Evolutionary conservation across 2,797 vertebrate species (phyloP).

Genomic region (Geotria australis): DNA sequence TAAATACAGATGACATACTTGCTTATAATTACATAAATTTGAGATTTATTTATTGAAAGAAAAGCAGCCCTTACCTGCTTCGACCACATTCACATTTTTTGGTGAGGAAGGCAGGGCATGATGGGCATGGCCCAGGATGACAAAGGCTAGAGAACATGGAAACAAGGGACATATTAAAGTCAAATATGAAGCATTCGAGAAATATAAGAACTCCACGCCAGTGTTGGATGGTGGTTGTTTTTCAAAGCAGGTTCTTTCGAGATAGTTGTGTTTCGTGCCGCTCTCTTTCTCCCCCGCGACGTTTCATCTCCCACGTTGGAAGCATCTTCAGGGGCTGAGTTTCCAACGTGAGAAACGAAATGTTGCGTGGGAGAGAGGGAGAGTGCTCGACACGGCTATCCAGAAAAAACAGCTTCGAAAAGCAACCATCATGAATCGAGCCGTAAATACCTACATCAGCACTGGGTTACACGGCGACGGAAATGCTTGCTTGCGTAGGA

Average conservation of each 20-base stretch:
- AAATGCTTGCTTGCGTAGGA: not conserved
- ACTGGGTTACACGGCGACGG: not conserved
- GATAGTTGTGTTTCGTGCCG: no score
- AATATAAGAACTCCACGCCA: not conserved
- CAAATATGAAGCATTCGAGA: not conserved
- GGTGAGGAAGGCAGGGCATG: constrained; percentile 62
- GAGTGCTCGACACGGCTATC: no score
- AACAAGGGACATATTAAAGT: not conserved
- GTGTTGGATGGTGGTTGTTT: not conserved
- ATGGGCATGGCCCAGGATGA: constrained; percentile 86
- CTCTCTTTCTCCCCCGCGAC: no score
- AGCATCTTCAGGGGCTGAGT: no score
- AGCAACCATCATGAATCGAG: not conserved
- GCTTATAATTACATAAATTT: no score
- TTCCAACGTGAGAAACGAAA: no score
- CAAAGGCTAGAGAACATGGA: constrained; percentile 30
- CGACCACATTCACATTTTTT: constrained; percentile 65
- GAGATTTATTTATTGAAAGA: not conserved
- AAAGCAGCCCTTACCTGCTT: constrained; percentile 27
- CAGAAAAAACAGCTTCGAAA: no score
- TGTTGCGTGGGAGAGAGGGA: no score
- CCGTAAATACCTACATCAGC: not conserved
- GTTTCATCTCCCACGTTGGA: no score
- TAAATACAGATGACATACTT: constrained; percentile 1
- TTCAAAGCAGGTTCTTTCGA: not conserved